Percentiles rank a stretch among this genome's conserved stretches.
Conservation (phyloP, 2,113 vertebrate species). For the Heteronetta atricapilla region DNA sequence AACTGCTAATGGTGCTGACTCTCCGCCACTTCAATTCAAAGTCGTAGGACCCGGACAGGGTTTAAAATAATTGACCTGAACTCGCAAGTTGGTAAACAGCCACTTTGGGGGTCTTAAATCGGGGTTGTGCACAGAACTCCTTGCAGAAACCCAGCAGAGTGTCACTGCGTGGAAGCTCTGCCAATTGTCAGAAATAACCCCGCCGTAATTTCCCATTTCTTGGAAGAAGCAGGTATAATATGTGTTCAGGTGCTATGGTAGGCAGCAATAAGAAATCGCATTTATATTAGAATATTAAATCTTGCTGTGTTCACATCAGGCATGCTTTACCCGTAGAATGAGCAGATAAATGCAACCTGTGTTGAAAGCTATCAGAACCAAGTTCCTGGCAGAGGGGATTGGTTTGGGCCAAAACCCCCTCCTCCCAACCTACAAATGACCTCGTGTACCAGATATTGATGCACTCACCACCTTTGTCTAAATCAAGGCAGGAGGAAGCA, state of each 20-base stretch:
- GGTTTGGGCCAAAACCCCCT: background rate
- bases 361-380: background rate
- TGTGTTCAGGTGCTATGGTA: background rate
- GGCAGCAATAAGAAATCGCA: background rate
- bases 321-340: background rate
- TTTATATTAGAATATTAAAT: slow-evolving; percentile 14
- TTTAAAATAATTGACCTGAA: slow-evolving; percentile 18
- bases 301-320: background rate
- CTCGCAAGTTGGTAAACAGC: background rate
- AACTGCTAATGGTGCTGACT: slow-evolving; percentile 2
- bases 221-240: background rate
- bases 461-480: background rate
- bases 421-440: background rate
- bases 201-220: background rate
- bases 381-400: background rate
- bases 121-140: background rate
- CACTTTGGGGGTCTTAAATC: background rate
- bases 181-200: background rate
- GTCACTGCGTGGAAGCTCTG: background rate
- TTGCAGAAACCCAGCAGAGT: background rate
- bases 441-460: background rate
- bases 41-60: background rate
- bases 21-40: background rate
- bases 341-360: background rate
- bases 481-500: background rate